phyloP scores from a whole-genome alignment of 2,888 invertebrate species.

The Leucozona laternaria region DNA sequence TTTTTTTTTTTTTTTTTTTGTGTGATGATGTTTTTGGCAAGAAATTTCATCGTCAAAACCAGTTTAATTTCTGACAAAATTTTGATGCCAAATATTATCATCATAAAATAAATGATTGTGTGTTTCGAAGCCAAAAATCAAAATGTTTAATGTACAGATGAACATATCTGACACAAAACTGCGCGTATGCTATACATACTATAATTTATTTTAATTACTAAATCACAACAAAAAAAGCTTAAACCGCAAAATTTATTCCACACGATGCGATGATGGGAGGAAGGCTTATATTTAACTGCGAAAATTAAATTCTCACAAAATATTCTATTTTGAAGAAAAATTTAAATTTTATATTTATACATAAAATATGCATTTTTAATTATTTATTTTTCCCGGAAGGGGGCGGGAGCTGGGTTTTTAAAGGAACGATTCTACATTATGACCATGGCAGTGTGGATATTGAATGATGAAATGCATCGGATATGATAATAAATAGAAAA shows the following conservation, averaged over 20 bases:
- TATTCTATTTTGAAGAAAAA: background rate
- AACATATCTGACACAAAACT: conserved; percentile 51
- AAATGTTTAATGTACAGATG: background rate
- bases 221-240: conserved; percentile 37
- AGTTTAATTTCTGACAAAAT: conserved; percentile 35
- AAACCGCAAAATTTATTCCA: conserved; percentile 5
- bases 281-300: background rate
- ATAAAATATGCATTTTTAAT: conserved; percentile 15
- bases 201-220: conserved; percentile 5
- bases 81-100: conserved; percentile 51
- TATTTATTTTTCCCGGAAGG: background rate
- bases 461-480: background rate
- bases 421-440: conserved; percentile 13
- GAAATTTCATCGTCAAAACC: conserved; percentile 52
- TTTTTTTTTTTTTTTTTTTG: background rate
- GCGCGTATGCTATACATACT: conserved; percentile 41
- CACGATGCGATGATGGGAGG: background rate
- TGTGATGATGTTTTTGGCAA: conserved; percentile 46
- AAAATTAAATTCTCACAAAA: conserved; percentile 11
- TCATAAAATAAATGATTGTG: conserved; percentile 44
- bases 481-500: conserved; percentile 11
- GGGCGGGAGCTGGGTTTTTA: conserved; percentile 2
- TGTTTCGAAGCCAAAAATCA: conserved; percentile 32
- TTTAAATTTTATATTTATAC: background rate
- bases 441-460: conserved; percentile 44